Base-by-base conservation (phyloP, 30 jellyfish, hydroid and myxozoan species). In the Pseudorhiza aurosa region DNA sequence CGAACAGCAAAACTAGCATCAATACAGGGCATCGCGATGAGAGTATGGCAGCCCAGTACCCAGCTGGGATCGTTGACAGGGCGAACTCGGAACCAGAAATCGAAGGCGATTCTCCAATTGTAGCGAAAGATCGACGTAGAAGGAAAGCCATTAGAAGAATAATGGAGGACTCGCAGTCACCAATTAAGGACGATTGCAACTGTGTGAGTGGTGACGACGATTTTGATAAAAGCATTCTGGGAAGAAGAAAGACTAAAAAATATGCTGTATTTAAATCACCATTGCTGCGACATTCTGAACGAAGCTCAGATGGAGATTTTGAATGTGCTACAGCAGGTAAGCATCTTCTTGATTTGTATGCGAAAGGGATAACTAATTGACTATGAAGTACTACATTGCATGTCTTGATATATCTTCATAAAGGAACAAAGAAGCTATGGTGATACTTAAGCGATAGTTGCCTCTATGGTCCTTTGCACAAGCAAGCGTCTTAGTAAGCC, bases 271-370 rank as follows among this genome's bases (percentile, higher is more conserved):
- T 73, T 28, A 37, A 21, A 36, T 43, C 86, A 19, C 86, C 86
- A 19, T 11, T 59, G 9, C 55, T 62, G 29, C 45, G 35, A n/a
- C 25, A 11, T 42, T 68, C 42, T 7, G 35, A 30, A 27, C 56
- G 24, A 51, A 58, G 62, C 12, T 80, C 91, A 4, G 91, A 80
- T 80, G 91, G 65, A 40, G 91, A 80, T 55, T 80, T 80, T 59
- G 91, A 65, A 21, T 19, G 59, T 29, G 84, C 42, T 19, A 7
- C 58, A 14, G 26, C 84, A 45, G 21, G 82, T 49, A 47, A 27
- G 58, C 39, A 6, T 36, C 33, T n/a, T n/a, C n/a, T n/a, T n/a
- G n/a, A n/a, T n/a, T n/a, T n/a, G n/a, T n/a, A n/a, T n/a, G n/a
- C n/a, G n/a, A n/a, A n/a, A n/a, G n/a, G n/a, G n/a, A n/a, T n/a